Evolutionary conservation across 2,888 invertebrate species (phyloP).

Genomic region (Colostygia pectinataria): DNA sequence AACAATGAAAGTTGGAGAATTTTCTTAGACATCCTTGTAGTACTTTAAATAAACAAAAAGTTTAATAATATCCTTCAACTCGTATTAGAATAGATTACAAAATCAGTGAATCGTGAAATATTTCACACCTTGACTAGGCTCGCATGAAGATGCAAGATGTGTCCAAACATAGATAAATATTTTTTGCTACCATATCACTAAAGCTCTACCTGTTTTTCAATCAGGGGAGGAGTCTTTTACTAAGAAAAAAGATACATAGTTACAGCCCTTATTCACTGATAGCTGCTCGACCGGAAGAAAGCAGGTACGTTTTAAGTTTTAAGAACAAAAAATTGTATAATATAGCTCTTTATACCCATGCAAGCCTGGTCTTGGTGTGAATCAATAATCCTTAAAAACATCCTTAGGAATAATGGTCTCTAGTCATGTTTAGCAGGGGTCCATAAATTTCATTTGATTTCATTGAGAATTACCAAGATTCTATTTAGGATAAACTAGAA

Average conservation of each 20-base stretch:
- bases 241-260: not conserved
- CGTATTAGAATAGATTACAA: too few species aligned
- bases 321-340: not conserved
- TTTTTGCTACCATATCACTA: not conserved
- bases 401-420: too few species aligned
- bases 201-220: not conserved
- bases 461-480: too few species aligned
- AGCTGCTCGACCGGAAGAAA: not conserved
- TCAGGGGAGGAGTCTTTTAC: not conserved
- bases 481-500: too few species aligned
- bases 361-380: conserved; percentile 13
- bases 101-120: not conserved
- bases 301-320: not conserved
- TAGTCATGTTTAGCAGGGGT: too few species aligned
- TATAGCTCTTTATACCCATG: conserved; percentile 2
- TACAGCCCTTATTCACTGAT: too few species aligned
- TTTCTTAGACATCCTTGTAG: too few species aligned
- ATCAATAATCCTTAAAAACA: conserved; percentile 8
- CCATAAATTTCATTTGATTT: too few species aligned
- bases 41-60: too few species aligned
- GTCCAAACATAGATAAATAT: too few species aligned
- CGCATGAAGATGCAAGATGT: not conserved
- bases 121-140: not conserved
- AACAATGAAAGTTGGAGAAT: not conserved
- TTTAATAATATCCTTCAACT: too few species aligned